phyloP scores from a whole-genome alignment of 2,113 vertebrate species.

The Rhinopithecus roxellana region DNA sequence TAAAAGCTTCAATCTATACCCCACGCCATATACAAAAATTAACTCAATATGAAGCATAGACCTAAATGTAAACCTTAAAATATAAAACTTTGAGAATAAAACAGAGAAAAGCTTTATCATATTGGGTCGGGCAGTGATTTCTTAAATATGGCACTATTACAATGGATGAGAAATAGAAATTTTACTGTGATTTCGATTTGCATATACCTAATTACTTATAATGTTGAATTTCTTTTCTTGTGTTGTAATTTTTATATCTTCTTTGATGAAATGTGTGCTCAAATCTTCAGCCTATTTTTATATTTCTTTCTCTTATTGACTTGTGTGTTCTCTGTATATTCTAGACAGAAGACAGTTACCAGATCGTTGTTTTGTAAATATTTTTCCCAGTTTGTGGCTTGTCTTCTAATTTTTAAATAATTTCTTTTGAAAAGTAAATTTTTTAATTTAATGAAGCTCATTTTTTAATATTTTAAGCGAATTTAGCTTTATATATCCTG shows the following conservation, averaged over 20 bases:
- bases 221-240: neutral
- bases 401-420: neutral
- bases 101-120: neutral
- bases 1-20: neutral
- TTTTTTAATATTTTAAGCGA: neutral
- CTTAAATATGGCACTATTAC: neutral
- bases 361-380: neutral
- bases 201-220: neutral
- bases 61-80: neutral
- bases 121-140: neutral
- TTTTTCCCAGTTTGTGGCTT: neutral
- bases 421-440: neutral
- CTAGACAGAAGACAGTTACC: neutral
- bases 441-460: neutral
- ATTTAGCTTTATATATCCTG: neutral
- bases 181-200: neutral
- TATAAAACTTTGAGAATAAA: neutral
- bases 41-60: neutral
- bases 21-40: neutral
- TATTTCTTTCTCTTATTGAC: neutral
- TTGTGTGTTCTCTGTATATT: neutral
- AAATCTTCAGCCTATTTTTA: neutral
- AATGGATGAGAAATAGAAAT: neutral
- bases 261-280: neutral
- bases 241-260: neutral